Base-by-base conservation (phyloP, 2,113 vertebrate species). In the Gasterosteus nipponicus region DNA sequence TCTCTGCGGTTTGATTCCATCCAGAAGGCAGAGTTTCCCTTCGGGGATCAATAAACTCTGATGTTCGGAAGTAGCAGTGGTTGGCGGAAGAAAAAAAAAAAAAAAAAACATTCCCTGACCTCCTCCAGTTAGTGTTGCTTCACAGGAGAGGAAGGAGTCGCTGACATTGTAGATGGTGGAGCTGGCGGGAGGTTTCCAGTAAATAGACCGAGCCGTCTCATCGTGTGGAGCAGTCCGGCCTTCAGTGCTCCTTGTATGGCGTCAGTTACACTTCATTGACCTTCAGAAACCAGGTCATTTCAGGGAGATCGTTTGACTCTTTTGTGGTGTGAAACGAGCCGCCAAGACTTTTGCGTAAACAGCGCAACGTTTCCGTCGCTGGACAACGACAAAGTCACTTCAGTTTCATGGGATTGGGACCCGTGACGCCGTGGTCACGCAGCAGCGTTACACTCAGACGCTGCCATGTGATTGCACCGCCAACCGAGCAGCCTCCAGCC, bases 231-330 rank as follows among this genome's bases (percentile, higher is more conserved):
- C 4, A 44, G 10, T 31, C 3, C 46, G 62, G 56, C 35, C 7
- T 12, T 9, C 38, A 16, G 61, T 44, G 47, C 22, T 80, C 79
- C 86, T 75, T 82, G 42, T 74, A 80, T 0, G 80, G 80, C 58
- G 53, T 66, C 59, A 0, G 26, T 14, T 0, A 33, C 65, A 15
- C 77, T 62, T 39, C 60, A 53, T n/a, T 22, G 67, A 26, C 3
- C 60, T 5, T 3, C 58, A 53, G 56, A 49, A 16, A 22, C 5
- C 59, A 6, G 62, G 70, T 54, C 3, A 7, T 19, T n/a, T 69
- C 39, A 41, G 12, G 11, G 12, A 7, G 42, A 57, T 41, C 12
- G 7, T 49, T 6, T 9, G 26, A 60, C 53, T 41, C 0, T 41
- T 46, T 7, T 2, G 8, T 11, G 56, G 8, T 71, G 12, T 51